Evolutionary conservation across 2,888 invertebrate genomes (phyloP), one percentile per base, ranked within the genome.

Genomic region (Oscheius sp.): DNA sequence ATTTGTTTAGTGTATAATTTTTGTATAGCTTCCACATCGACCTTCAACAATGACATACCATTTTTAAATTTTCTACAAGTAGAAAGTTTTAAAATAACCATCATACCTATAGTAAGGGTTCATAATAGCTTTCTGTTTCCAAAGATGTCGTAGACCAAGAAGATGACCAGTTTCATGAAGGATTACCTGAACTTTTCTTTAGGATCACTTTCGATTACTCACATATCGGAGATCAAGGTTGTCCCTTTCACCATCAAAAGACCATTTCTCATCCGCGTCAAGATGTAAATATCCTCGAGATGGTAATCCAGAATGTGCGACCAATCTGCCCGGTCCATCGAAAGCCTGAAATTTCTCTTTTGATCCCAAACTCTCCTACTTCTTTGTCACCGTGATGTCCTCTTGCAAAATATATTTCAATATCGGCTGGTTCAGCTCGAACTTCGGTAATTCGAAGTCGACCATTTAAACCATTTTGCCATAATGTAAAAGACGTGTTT

Each of bases 101-200:
- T 13, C 0, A 13, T 59, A 84, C 85, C 79, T 73, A 58, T 88
- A 88, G 45, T 83, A 79, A 7, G 83, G 83, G 61, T 84, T 83
- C 88, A 88, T 88, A 13, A 88, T 82, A 0, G 88, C 81, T 25
- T 74, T 59, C n/a, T 61, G 68, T 21, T 76, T 52, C 25, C 64
- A 49, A 5, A 86, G 85, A 70, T 88, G 88, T 7, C 83, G 61
- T 16, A 88, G 63, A 23, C 88, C 88, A 2, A 88, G 75, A 1
- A 84, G 82, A 64, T 88, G 88, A 1, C 88, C 87, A 6, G 87
- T 78, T 72, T 87, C 87, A 63, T 87, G 87, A 2, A 88, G 76
- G 21, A 85, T 72, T 16, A 85, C 85, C 85, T 86, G 21, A 69
- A 55, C 52, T 27, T 61, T 18, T 41, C 18, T 61, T 71, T 16